Evolutionary conservation across 2,888 invertebrate genomes (phyloP).

Genomic region (Abrostola tripartita): DNA sequence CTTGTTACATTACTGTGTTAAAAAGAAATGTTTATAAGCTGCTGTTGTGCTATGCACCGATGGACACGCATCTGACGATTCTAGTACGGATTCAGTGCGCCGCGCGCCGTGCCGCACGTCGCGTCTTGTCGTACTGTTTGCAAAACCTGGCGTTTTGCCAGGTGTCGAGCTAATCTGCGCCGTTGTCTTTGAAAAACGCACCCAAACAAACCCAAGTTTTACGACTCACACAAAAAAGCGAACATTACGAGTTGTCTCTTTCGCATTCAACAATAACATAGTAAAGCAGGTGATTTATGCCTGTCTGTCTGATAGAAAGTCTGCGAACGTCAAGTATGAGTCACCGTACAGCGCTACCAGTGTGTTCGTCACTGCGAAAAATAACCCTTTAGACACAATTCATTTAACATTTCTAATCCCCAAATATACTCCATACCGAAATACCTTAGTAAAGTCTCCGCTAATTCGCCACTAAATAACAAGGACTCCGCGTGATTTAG

Average conservation of each 20-base stretch:
- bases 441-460: too few species aligned
- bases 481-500: too few species aligned
- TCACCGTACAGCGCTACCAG: constrained; percentile 11
- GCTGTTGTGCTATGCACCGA: constrained; percentile 3
- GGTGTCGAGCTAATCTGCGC: constrained; percentile 52
- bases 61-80: constrained; percentile 8
- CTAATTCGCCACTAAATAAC: too few species aligned
- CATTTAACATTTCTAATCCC: too few species aligned
- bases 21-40: constrained; percentile 4
- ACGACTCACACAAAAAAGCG: constrained; percentile 68
- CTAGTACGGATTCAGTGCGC: not conserved
- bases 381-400: not conserved
- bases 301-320: constrained; percentile 61
- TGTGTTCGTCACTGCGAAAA: not conserved
- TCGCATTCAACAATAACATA: constrained; percentile 68
- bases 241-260: constrained; percentile 56
- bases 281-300: constrained; percentile 66
- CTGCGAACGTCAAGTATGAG: constrained; percentile 43
- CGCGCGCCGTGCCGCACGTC: not conserved
- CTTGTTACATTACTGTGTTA: constrained; percentile 24
- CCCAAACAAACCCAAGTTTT: constrained; percentile 73
- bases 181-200: constrained; percentile 61
- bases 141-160: constrained; percentile 67
- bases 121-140: constrained; percentile 11
- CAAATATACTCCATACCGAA: too few species aligned